A percentile compares a stretch with the other conserved stretches of the same genome.
Conservation (phyloP, 1,140 invertebrate genomes). For the Caenorhabditis remanei region DNA sequence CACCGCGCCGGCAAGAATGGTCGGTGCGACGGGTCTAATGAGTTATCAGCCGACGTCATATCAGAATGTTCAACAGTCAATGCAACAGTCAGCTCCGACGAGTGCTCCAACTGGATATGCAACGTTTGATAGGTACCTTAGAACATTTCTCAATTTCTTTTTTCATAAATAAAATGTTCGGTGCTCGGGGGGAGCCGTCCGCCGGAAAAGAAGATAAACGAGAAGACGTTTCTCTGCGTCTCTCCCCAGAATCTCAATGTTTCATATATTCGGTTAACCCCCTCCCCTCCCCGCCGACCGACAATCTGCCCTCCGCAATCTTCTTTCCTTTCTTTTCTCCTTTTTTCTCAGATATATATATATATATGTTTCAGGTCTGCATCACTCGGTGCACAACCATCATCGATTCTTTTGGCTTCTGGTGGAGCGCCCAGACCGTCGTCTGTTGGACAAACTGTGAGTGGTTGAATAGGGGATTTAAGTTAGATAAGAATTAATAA, state of each 20-base stretch:
- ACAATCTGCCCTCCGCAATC: slow-evolving; percentile 16
- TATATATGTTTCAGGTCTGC: slow-evolving; percentile 31
- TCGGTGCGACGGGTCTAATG: slow-evolving; percentile 28
- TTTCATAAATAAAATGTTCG: slow-evolving; percentile 54
- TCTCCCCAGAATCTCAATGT: not conserved
- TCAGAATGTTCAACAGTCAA: slow-evolving; percentile 78
- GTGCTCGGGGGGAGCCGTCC: not conserved
- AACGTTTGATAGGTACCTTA: slow-evolving; percentile 15
- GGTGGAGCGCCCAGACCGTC: not conserved
- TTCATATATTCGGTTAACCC: not conserved
- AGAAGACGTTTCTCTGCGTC: not conserved
- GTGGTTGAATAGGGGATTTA: too few species aligned
- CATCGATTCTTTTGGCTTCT: not conserved
- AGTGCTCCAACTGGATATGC: slow-evolving; percentile 69
- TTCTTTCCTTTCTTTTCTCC: not conserved
- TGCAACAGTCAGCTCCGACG: slow-evolving; percentile 77
- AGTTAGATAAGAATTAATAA: too few species aligned
- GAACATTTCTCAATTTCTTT: not conserved
- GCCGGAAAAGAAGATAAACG: slow-evolving; percentile 45
- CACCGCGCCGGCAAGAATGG: slow-evolving; percentile 16
- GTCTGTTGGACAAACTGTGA: slow-evolving; percentile 9
- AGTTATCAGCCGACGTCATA: slow-evolving; percentile 63
- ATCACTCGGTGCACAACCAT: slow-evolving; percentile 31
- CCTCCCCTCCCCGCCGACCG: not conserved
- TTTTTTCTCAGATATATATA: not conserved